Conservation (phyloP, 1,140 invertebrate genomes). For the Agrypnia vestita region DNA sequence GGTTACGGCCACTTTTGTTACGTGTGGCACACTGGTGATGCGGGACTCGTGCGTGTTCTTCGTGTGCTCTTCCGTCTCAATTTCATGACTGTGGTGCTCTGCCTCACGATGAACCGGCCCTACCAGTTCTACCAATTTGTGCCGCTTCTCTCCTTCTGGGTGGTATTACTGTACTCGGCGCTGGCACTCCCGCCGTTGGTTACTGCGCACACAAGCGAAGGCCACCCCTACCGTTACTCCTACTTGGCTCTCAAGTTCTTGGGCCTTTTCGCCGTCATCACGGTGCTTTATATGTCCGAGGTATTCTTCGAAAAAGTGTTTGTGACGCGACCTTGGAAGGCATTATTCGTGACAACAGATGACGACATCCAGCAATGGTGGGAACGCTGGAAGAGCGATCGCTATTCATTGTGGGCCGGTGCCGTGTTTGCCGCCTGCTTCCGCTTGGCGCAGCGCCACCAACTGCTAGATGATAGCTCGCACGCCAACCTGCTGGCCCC, state of each 20-base stretch:
- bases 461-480: slow-evolving; percentile 88
- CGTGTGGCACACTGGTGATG: slow-evolving; percentile 91
- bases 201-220: slow-evolving; percentile 78
- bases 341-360: slow-evolving; percentile 95
- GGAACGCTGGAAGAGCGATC: slow-evolving; percentile 95
- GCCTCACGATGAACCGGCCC: slow-evolving; percentile 96
- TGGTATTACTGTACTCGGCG: slow-evolving; percentile 83
- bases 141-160: slow-evolving; percentile 96
- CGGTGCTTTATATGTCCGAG: slow-evolving; percentile 83
- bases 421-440: slow-evolving; percentile 91
- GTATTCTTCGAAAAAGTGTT: slow-evolving; percentile 99
- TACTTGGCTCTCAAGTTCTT: slow-evolving; percentile 93
- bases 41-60: slow-evolving; percentile 74
- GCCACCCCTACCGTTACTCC: slow-evolving; percentile 86
- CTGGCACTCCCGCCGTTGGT: slow-evolving; percentile 84
- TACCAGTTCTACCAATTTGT: slow-evolving; percentile 99
- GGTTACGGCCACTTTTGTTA: slow-evolving; percentile 97
- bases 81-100: slow-evolving; percentile 91
- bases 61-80: slow-evolving; percentile 93
- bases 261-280: slow-evolving; percentile 87
- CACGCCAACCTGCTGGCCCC: slow-evolving; percentile 85
- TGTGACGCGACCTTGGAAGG: slow-evolving; percentile 94
- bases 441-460: slow-evolving; percentile 84
- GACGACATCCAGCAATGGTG: slow-evolving; percentile 97
- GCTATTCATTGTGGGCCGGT: slow-evolving; percentile 92